phyloP scores from a whole-genome alignment of 2,797 vertebrate genomes.

The Avahi laniger region DNA sequence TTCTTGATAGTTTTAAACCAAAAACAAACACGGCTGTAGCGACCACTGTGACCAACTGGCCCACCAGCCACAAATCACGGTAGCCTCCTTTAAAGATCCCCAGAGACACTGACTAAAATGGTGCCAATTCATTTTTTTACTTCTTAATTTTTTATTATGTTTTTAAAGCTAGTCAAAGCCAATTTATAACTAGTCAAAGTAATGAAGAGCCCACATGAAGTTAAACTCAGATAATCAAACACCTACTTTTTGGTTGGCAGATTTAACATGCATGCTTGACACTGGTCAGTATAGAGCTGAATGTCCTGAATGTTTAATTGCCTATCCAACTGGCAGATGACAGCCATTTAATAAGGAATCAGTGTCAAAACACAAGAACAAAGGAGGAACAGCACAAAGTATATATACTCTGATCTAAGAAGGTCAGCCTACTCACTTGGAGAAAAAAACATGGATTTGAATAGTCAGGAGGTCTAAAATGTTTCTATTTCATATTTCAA shows the following conservation, averaged over 20 bases:
- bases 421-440: background rate
- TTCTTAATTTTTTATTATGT: too few relatives aligned
- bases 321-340: background rate
- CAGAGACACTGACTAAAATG: background rate
- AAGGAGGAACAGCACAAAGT: background rate
- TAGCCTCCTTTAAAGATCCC: background rate
- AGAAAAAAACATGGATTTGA: background rate
- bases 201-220: background rate
- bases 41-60: background rate
- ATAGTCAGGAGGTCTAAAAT: background rate
- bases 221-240: slow-evolving; percentile 10
- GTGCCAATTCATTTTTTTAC: background rate
- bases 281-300: background rate
- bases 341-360: background rate
- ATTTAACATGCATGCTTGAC: background rate
- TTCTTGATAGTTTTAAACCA: slow-evolving; percentile 10
- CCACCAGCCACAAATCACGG: background rate
- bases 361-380: background rate
- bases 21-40: background rate
- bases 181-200: background rate
- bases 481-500: slow-evolving; percentile 17
- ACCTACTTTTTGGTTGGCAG: background rate
- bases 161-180: too few relatives aligned
- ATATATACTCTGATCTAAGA: background rate
- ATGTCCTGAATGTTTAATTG: slow-evolving; percentile 18